Conservation (phyloP, 2,113 vertebrate genomes). For the Bettongia penicillata region DNA sequence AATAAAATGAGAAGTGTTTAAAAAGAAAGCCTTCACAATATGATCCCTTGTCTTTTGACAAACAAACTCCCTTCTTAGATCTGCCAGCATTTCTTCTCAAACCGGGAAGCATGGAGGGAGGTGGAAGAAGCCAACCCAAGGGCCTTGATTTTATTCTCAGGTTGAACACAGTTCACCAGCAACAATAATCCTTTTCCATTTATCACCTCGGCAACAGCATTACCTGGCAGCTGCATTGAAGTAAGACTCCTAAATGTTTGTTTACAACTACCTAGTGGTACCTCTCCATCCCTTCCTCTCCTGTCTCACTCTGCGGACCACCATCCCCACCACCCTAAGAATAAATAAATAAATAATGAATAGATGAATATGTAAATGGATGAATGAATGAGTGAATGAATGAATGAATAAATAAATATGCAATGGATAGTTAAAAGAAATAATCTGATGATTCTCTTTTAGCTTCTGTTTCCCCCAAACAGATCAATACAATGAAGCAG, state of each 20-base stretch:
- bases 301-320: background rate
- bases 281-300: background rate
- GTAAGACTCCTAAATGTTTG: background rate
- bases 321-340: background rate
- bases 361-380: too few species aligned
- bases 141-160: background rate
- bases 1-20: constrained; percentile 51
- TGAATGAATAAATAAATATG: too few species aligned
- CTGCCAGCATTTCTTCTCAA: background rate
- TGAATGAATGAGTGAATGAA: too few species aligned
- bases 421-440: background rate
- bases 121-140: background rate
- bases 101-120: background rate
- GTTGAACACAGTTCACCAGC: background rate
- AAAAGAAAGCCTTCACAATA: constrained; percentile 45
- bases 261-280: background rate
- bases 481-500: background rate
- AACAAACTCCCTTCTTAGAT: constrained; percentile 10
- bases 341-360: too few species aligned
- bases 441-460: background rate
- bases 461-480: background rate
- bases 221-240: background rate
- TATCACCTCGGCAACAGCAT: background rate
- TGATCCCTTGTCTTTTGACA: constrained; percentile 28
- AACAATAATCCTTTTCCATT: background rate